phyloP scores from a whole-genome alignment of 2,797 vertebrate species.

The Sebastes wilsoni region DNA sequence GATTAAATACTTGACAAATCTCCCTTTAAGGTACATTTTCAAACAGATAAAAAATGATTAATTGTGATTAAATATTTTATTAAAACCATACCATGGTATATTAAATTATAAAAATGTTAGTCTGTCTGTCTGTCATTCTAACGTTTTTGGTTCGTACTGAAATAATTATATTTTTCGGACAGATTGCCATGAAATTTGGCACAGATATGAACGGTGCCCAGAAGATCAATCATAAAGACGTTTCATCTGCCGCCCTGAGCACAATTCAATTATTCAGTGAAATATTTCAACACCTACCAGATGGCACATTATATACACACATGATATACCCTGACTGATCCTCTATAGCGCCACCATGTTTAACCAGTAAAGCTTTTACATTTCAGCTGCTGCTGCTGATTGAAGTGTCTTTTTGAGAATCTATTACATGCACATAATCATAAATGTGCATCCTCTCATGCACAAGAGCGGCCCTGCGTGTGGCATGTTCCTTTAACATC shows the following conservation, averaged over 20 bases:
- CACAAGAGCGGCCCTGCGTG: neutral
- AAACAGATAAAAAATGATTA: too few species aligned
- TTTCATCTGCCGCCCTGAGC: neutral
- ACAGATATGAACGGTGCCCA: neutral
- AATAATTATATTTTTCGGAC: neutral
- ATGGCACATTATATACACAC: neutral
- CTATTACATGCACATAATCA: neutral
- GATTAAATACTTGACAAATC: too few species aligned
- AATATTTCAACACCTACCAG: neutral
- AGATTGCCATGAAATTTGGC: neutral
- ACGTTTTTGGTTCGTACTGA: neutral
- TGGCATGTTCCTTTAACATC: constrained; percentile 11
- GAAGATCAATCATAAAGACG: neutral
- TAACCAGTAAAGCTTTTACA: neutral
- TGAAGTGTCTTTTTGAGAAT: neutral
- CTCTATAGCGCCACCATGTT: neutral
- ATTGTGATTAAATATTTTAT: too few species aligned
- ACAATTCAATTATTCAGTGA: neutral
- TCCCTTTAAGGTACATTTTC: too few species aligned
- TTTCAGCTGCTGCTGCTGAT: neutral
- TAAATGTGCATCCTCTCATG: too few species aligned
- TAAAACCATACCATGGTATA: neutral
- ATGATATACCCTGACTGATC: neutral
- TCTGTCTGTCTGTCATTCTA: neutral
- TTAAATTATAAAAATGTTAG: neutral